Conservation (phyloP, 2,888 invertebrate species). For the Melanostoma scalare region DNA sequence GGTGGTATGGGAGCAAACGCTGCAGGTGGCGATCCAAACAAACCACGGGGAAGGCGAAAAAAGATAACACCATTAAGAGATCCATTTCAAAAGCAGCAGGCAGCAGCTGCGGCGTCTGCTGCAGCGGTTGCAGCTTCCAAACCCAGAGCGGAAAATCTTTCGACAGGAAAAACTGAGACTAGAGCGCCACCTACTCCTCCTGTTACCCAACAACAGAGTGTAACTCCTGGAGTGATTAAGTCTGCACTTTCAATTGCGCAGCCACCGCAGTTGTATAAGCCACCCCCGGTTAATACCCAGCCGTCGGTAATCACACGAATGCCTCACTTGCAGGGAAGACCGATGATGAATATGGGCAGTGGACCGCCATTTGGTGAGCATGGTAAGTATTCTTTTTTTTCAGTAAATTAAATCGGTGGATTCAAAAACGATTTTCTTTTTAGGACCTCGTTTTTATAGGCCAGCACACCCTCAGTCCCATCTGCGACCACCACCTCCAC, state of each 20-base stretch:
- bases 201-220: slow-evolving; percentile 12
- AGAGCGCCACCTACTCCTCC: slow-evolving; percentile 25
- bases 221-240: slow-evolving; percentile 73
- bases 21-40: slow-evolving; percentile 64
- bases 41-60: slow-evolving; percentile 81
- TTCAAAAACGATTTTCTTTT: slow-evolving; percentile 1
- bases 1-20: slow-evolving; percentile 43
- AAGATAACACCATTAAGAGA: slow-evolving; percentile 81
- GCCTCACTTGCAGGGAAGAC: slow-evolving; percentile 81
- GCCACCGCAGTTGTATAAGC: slow-evolving; percentile 83
- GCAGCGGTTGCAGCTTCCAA: slow-evolving; percentile 76
- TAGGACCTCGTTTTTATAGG: slow-evolving; percentile 77
- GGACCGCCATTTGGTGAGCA: slow-evolving; percentile 73
- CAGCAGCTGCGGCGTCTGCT: slow-evolving; percentile 83
- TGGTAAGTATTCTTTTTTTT: slow-evolving; percentile 69
- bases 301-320: slow-evolving; percentile 86
- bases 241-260: slow-evolving; percentile 80
- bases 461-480: slow-evolving; percentile 61
- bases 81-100: slow-evolving; percentile 82
- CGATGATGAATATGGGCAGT: slow-evolving; percentile 68
- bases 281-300: slow-evolving; percentile 79
- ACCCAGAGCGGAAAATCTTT: slow-evolving; percentile 20
- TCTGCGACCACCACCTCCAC: slow-evolving; percentile 29
- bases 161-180: slow-evolving; percentile 31
- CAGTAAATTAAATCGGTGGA: too few species aligned